Percentiles rank a stretch among this genome's conserved stretches.
Conservation (phyloP, 1,140 invertebrate species). For the Parapsyche elsis region DNA sequence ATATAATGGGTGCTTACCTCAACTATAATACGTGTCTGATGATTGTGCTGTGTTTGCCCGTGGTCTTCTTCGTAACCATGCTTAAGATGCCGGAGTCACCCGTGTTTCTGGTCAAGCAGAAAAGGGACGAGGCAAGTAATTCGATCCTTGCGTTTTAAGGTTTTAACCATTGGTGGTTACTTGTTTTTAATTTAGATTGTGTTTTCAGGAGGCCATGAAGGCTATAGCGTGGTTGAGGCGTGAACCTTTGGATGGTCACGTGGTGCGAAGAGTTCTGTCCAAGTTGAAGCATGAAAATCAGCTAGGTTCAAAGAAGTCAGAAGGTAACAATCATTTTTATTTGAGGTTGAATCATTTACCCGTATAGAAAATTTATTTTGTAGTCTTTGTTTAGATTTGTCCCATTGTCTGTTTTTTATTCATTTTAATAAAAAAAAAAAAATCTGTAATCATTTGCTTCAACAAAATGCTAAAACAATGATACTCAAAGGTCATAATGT, state of each 20-base stretch:
- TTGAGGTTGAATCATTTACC: too few species aligned
- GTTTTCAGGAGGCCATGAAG: constrained; percentile 43
- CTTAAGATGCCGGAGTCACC: constrained; percentile 70
- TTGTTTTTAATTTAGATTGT: not conserved
- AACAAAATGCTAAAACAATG: too few species aligned
- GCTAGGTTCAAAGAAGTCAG: not conserved
- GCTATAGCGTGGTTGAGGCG: constrained; percentile 48
- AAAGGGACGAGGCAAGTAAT: constrained; percentile 38
- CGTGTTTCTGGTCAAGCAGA: constrained; percentile 57
- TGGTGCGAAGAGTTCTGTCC: constrained; percentile 30
- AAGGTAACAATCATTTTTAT: not conserved
- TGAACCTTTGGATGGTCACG: constrained; percentile 25
- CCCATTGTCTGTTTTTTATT: too few species aligned
- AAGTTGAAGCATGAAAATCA: constrained; percentile 41
- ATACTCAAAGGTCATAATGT: too few species aligned
- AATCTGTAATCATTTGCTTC: too few species aligned
- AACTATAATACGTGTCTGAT: constrained; percentile 57
- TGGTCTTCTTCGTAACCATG: constrained; percentile 61
- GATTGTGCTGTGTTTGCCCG: constrained; percentile 56
- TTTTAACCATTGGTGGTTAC: not conserved
- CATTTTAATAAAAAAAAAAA: too few species aligned
- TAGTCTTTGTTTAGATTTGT: too few species aligned
- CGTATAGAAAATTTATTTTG: too few species aligned
- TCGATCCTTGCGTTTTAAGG: not conserved
- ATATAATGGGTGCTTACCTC: constrained; percentile 64